Base-by-base conservation (phyloP, 2,113 vertebrate species). In the Platysternon megacephalum region DNA sequence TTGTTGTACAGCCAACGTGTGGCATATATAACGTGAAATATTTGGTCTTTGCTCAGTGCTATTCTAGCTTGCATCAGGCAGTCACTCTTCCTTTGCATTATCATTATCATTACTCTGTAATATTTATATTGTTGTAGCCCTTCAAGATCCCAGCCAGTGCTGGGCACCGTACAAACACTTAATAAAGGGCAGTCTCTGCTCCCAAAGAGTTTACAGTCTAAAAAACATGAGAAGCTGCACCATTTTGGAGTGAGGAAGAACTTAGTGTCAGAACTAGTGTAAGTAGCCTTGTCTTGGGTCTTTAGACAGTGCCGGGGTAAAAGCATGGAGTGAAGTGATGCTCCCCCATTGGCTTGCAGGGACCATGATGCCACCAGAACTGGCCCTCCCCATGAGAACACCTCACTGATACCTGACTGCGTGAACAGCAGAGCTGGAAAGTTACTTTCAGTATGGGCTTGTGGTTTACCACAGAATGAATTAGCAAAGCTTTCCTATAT, bases 391-490 rank as follows among this genome's bases (percentile, higher is more conserved):
- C 13, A 61, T 61, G 29, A 14, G 29, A 32, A 32, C 58, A 61
- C 58, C 58, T 52, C 48, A 52, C 19, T n/a, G 49, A 51, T 52
- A 19, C 6, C 35, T 52, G 32, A 52, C 48, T 9, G 9, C 3
- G 32, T 48, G 29, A n/a, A 51, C 5, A 5, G 13, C 28, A 21
- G 8, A 51, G 32, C 56, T 35, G 49, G 79, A 80, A 51, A 51
- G 19, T 21, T 35, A 11, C 49, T 49, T 51, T 49, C 32, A 80
- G 35, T 32, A 80, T 80, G 29, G 11, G 26, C 32, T 49, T 26
- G 1, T 0, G 0, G 28, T 32, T 72, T 52, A 53, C n/a, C 35
- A 52, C 72, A 42, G 22, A 0, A 0, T 72, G 56, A 81, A 88
- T 88, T 35, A 48, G 21, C 0, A 4, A 44, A 94, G 42, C 44